Evolutionary conservation across 2,113 vertebrate genomes (phyloP).

Genomic region (Lophochroa leadbeateri): DNA sequence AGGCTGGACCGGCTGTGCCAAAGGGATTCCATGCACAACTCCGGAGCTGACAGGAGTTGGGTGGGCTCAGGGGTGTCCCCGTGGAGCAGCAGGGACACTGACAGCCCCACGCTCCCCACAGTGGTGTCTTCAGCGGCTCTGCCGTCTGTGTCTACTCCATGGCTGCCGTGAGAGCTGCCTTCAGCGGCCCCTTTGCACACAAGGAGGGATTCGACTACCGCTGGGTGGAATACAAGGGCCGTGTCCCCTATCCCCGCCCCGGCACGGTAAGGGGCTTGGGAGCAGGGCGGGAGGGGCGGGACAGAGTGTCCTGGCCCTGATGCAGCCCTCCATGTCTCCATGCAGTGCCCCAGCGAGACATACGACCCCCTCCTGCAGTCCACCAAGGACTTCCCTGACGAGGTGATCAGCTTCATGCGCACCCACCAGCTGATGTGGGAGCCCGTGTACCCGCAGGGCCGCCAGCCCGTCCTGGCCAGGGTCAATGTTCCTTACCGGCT

Average conservation of each 20-base stretch:
- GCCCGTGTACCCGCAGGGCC: conserved; percentile 78
- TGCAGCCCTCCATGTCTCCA: fast-evolving
- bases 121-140: conserved; percentile 81
- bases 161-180: conserved; percentile 82
- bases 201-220: conserved; percentile 83
- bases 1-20: neutral
- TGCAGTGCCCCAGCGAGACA: conserved; percentile 86
- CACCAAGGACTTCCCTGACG: conserved; percentile 85
- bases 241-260: conserved; percentile 84
- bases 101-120: neutral
- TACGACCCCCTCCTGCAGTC: conserved; percentile 83
- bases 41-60: neutral
- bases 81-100: neutral
- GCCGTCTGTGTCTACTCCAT: conserved; percentile 83
- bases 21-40: fast-evolving
- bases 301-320: neutral
- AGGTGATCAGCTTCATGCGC: conserved; percentile 87
- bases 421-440: conserved; percentile 90
- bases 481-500: conserved; percentile 72
- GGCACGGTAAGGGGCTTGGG: conserved; percentile 76
- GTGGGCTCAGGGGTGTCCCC: fast-evolving
- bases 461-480: conserved; percentile 73
- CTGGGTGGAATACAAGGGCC: conserved; percentile 86
- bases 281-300: fast-evolving
- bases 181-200: conserved; percentile 86